Conservation (phyloP, 2,888 invertebrate genomes). For the Hypercompe scribonia region DNA sequence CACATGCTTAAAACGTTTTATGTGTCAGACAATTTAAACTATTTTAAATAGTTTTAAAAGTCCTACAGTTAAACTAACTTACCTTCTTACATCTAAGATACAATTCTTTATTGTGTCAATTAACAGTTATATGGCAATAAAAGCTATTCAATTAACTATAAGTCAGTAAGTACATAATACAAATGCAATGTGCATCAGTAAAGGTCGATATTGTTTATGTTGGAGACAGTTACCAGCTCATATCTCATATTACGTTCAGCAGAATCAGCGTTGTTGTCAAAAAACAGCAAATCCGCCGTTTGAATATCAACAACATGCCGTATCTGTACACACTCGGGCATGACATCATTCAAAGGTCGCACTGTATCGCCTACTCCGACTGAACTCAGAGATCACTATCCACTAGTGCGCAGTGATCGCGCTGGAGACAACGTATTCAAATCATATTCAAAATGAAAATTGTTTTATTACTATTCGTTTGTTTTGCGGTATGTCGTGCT, state of each 20-base stretch:
- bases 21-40: background rate
- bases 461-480: constrained; percentile 64
- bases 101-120: background rate
- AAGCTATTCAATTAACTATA: background rate
- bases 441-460: constrained; percentile 71
- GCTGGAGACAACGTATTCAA: constrained; percentile 71
- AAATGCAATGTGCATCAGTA: constrained; percentile 16
- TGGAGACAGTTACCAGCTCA: constrained; percentile 34
- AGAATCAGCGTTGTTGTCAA: constrained; percentile 63
- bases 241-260: constrained; percentile 60
- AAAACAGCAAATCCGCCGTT: constrained; percentile 73
- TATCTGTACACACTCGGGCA: constrained; percentile 64
- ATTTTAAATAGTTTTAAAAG: background rate
- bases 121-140: background rate
- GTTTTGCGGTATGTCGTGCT: constrained; percentile 66
- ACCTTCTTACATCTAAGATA: background rate
- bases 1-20: background rate
- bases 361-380: constrained; percentile 66
- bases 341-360: constrained; percentile 84
- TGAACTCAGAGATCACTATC: constrained; percentile 79
- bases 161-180: background rate
- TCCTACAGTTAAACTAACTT: background rate
- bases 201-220: constrained; percentile 71
- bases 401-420: constrained; percentile 81
- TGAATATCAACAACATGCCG: constrained; percentile 74